Conservation (phyloP, 92 coral and sea anemone species). For the Micromussa lordhowensis region DNA sequence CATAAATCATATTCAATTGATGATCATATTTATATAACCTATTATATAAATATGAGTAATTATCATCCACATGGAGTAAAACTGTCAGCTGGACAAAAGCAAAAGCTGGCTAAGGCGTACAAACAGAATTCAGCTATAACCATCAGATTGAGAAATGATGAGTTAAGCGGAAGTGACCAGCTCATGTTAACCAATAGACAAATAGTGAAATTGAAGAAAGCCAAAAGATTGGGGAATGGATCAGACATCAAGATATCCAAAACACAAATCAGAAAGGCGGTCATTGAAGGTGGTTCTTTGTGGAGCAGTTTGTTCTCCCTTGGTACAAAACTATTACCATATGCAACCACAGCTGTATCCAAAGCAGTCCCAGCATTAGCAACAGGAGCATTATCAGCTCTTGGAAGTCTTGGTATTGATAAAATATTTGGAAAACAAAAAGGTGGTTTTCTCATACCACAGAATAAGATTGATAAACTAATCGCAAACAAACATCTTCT, state of each 20-base stretch:
- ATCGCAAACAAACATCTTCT: no score
- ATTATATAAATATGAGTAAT: no score
- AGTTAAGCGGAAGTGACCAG: not conserved
- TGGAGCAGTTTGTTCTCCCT: not conserved
- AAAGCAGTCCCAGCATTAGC: not conserved
- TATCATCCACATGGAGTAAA: not conserved
- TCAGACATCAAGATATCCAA: not conserved
- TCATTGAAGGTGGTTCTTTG: not conserved
- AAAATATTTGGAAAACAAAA: not conserved
- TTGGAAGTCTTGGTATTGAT: not conserved
- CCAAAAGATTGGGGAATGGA: not conserved
- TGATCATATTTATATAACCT: no score
- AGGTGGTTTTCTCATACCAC: not conserved
- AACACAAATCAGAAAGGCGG: not conserved
- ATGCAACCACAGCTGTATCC: not conserved
- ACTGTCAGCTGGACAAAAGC: not conserved
- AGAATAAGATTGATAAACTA: no score
- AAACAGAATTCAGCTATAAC: not conserved
- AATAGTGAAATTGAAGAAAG: not conserved
- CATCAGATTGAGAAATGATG: not conserved
- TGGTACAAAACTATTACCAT: not conserved
- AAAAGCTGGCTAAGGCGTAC: not conserved
- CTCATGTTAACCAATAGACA: constrained; percentile 4
- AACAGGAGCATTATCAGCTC: not conserved
- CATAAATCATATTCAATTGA: no score